A percentile compares a stretch with the other conserved stretches of the same genome.
Conservation (phyloP, 1,140 invertebrate genomes). For the Caerostris extrusa region DNA sequence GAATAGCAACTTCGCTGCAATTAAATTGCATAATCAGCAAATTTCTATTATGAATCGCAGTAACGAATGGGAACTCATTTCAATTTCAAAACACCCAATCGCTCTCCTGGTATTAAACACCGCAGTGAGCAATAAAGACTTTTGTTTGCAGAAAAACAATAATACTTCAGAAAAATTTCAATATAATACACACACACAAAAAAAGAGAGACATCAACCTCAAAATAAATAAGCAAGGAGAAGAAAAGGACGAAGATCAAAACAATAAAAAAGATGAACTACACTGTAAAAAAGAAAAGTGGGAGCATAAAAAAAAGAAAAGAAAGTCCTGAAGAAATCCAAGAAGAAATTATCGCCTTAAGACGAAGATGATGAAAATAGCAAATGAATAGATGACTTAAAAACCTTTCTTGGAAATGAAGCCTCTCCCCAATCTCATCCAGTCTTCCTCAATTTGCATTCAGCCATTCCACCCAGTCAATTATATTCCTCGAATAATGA, state of each 20-base stretch:
- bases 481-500: slow-evolving; percentile 74
- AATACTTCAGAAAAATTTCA: slow-evolving; percentile 5
- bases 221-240: not conserved
- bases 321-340: not conserved
- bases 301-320: not conserved
- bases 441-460: slow-evolving; percentile 57
- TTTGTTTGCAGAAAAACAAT: slow-evolving; percentile 49
- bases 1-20: no score
- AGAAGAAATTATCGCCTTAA: slow-evolving; percentile 45
- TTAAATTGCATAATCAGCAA: not conserved
- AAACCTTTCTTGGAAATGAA: slow-evolving; percentile 54
- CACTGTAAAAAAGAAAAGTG: not conserved
- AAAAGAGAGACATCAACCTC: not conserved
- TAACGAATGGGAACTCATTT: not conserved
- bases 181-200: not conserved
- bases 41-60: not conserved
- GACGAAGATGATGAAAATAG: slow-evolving; percentile 61
- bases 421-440: not conserved
- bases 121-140: not conserved
- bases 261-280: not conserved
- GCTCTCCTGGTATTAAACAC: slow-evolving; percentile 33
- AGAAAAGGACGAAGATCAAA: not conserved
- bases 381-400: slow-evolving; percentile 73
- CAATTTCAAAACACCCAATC: slow-evolving; percentile 20
- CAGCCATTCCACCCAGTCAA: slow-evolving; percentile 40